Percentiles rank a stretch among this genome's conserved stretches.
phyloP scores from a whole-genome alignment of 1,140 invertebrate genomes.

The Scaptomyza pallida region DNA sequence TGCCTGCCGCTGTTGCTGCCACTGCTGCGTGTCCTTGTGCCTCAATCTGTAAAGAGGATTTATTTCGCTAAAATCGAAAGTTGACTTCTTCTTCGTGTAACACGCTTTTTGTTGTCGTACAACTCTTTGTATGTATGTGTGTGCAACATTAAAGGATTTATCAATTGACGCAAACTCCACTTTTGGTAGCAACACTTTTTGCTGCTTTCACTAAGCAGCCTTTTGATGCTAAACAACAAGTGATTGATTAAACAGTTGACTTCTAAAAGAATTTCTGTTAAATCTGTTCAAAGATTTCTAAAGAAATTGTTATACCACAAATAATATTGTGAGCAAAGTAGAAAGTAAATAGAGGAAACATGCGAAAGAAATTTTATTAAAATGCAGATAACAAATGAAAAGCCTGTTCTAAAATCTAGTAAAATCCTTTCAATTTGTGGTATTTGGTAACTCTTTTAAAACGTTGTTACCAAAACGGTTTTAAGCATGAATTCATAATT shows the following conservation, averaged over 20 bases:
- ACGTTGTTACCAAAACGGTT: too few relatives aligned
- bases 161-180: slow-evolving; percentile 70
- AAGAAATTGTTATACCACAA: too few relatives aligned
- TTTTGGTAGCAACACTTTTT: slow-evolving; percentile 34
- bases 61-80: slow-evolving; percentile 79
- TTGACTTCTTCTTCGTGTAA: slow-evolving; percentile 57
- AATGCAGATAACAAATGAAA: too few relatives aligned
- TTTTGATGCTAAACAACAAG: slow-evolving; percentile 39
- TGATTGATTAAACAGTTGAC: slow-evolving; percentile 71
- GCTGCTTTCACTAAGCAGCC: slow-evolving; percentile 11
- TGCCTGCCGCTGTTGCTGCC: not conserved
- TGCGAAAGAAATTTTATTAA: too few relatives aligned
- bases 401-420: too few relatives aligned
- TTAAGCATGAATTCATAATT: not conserved
- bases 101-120: slow-evolving; percentile 35
- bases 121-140: slow-evolving; percentile 15
- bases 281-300: not conserved
- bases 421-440: too few relatives aligned
- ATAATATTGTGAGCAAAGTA: too few relatives aligned
- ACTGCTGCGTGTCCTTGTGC: slow-evolving; percentile 15
- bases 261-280: not conserved
- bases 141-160: slow-evolving; percentile 75
- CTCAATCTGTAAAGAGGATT: slow-evolving; percentile 77
- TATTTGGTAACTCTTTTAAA: too few relatives aligned
- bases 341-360: too few relatives aligned